These are phyloP conservation scores for Lordiphosa stackelbergi DNA, from an alignment of 1,140 invertebrate genomes.

Conservation along the genomic window DNA sequence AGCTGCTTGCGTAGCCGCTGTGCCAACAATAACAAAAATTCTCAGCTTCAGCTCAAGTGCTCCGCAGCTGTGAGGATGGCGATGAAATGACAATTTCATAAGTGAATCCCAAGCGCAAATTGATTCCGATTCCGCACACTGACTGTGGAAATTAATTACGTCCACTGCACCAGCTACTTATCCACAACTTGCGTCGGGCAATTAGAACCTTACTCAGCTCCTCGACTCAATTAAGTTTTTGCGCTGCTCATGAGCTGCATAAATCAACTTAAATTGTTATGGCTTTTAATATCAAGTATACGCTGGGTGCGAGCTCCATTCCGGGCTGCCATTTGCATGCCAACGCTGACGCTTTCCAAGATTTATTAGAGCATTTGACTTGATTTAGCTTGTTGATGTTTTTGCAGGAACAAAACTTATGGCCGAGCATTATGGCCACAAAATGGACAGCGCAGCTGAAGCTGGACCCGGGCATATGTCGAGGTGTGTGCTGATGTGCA, in stretches of 20 bases:
- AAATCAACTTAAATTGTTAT: slow-evolving; percentile 62
- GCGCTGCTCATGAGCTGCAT: slow-evolving; percentile 12
- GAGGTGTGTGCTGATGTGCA: slow-evolving; percentile 53
- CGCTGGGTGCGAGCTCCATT: slow-evolving; percentile 19
- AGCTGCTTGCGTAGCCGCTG: slow-evolving; percentile 60
- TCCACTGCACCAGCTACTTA: slow-evolving; percentile 22
- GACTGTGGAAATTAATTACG: slow-evolving; percentile 60
- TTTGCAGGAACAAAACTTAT: slow-evolving; percentile 67
- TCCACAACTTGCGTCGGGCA: slow-evolving; percentile 6
- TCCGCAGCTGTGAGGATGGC: background rate
- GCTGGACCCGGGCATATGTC: slow-evolving; percentile 21
- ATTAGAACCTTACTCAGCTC: slow-evolving; percentile 33
- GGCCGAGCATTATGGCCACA: slow-evolving; percentile 67
- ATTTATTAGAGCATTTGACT: slow-evolving; percentile 74
- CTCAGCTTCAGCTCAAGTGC: background rate
- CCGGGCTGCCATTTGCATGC: slow-evolving; percentile 53
- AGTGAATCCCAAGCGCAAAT: slow-evolving; percentile 36
- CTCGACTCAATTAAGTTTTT: slow-evolving; percentile 28
- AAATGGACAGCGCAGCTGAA: slow-evolving; percentile 54
- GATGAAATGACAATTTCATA: slow-evolving; percentile 48
- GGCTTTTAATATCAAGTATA: slow-evolving; percentile 46
- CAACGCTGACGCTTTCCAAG: slow-evolving; percentile 38
- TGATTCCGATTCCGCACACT: slow-evolving; percentile 38
- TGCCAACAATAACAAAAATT: slow-evolving; percentile 63
- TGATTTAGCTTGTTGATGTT: slow-evolving; percentile 75